Evolutionary conservation across 2,888 invertebrate genomes (phyloP).

Genomic region (Drosophila melanocephala): DNA sequence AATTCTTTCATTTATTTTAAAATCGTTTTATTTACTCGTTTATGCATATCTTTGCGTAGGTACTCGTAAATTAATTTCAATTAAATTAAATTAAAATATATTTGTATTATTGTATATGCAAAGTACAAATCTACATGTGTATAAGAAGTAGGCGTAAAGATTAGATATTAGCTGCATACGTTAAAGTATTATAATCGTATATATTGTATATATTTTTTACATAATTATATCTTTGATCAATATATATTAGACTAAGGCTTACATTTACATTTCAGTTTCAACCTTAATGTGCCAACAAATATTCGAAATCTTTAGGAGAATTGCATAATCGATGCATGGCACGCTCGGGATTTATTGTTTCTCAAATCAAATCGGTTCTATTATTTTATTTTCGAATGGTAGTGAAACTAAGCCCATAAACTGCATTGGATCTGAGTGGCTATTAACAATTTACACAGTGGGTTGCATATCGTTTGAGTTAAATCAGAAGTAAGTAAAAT

Average conservation of each 20-base stretch:
- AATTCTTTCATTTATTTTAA: slow-evolving; percentile 39
- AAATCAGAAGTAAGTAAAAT: slow-evolving; percentile 47
- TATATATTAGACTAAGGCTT: slow-evolving; percentile 65
- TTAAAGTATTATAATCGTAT: slow-evolving; percentile 23
- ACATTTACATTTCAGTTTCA: slow-evolving; percentile 57
- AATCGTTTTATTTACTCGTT: slow-evolving; percentile 64
- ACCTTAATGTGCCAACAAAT: slow-evolving; percentile 69
- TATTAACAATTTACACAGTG: slow-evolving; percentile 29
- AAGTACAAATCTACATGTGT: slow-evolving; percentile 44
- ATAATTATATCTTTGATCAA: slow-evolving; percentile 72
- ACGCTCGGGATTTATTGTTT: slow-evolving; percentile 72
- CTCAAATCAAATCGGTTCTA: slow-evolving; percentile 42
- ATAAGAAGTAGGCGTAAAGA: slow-evolving; percentile 34
- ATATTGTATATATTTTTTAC: slow-evolving; percentile 48
- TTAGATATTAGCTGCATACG: slow-evolving; percentile 47
- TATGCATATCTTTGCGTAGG: slow-evolving; percentile 58
- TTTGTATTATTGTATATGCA: slow-evolving; percentile 30
- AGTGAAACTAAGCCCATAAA: slow-evolving; percentile 34
- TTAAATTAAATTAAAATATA: slow-evolving; percentile 58
- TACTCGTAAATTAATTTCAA: slow-evolving; percentile 60
- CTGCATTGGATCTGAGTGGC: slow-evolving; percentile 51
- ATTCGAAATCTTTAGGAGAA: slow-evolving; percentile 75
- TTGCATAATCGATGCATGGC: slow-evolving; percentile 76
- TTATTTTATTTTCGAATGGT: slow-evolving; percentile 27
- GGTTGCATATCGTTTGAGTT: slow-evolving; percentile 49